Evolutionary conservation across 2,888 invertebrate species (phyloP).

Genomic region (Embidobia sp.): DNA sequence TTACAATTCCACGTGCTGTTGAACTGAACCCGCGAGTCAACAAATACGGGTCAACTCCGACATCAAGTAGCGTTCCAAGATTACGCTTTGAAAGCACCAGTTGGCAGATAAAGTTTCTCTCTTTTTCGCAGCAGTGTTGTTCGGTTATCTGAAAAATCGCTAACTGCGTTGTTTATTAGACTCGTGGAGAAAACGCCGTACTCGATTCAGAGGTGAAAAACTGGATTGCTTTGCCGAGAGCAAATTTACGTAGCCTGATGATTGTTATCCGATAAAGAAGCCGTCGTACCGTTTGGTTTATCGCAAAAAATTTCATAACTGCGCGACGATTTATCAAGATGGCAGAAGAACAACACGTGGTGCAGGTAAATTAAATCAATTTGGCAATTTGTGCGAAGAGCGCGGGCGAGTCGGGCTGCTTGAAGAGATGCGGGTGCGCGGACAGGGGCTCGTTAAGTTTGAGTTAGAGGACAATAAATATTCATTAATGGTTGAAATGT

Average conservation of each 20-base stretch:
- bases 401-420: conserved; percentile 31
- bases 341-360: conserved; percentile 60
- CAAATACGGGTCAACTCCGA: conserved; percentile 30
- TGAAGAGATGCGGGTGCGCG: conserved; percentile 22
- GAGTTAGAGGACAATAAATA: conserved; percentile 78
- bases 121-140: too few species aligned
- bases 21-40: not conserved
- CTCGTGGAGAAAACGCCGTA: not conserved
- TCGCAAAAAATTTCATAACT: conserved; percentile 31
- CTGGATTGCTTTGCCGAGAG: not conserved
- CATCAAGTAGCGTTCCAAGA: too few species aligned
- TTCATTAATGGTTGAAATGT: conserved; percentile 75
- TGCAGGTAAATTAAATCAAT: conserved; percentile 73
- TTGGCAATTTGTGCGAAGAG: conserved; percentile 74
- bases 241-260: not conserved
- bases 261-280: not conserved
- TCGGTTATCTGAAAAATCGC: too few species aligned
- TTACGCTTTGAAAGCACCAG: too few species aligned
- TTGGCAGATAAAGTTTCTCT: too few species aligned
- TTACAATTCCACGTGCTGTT: conserved; percentile 28
- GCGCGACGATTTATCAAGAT: conserved; percentile 6
- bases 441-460: conserved; percentile 64
- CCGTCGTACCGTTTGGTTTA: too few species aligned
- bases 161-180: too few species aligned
- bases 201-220: not conserved